Evolutionary conservation across 2,888 invertebrate species (phyloP), one percentile per base, ranked within the genome.

Genomic region (Lepetodrilus schrolli): DNA sequence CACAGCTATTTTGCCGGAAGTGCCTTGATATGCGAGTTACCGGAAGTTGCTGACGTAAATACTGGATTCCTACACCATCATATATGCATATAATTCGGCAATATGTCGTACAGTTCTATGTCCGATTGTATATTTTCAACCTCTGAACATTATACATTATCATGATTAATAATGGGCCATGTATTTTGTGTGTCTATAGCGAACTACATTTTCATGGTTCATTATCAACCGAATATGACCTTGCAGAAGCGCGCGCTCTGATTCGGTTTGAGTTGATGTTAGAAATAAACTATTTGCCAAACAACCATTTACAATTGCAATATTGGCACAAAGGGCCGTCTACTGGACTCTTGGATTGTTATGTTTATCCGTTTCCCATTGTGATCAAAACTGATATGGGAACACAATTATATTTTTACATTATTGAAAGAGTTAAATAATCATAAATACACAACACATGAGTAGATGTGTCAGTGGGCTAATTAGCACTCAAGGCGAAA

Each of bases 31-130:
- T 70, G 73, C 78, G 74, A 68, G 70, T 68, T 66, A 73, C 74
- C 74, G 76, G 74, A 77, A 77, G 75, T 69, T 69, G 72, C 72
- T 78, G 75, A 78, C 58, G 70, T 47, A 74, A 68, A 68, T 51
- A 73, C 20, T 34, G 34, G 10, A 75, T 38, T 66, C 37, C 38
- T 66, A 58, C 76, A 43, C 4, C 10, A 7, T 4, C 17, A 17
- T 43, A 13, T 5, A 0, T 43, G 17, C 17, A 17, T 43, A 1
- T 8, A 1, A 43, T 1, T 43, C 43, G n/a, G 43, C 1, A 17
- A 43, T n/a, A 13, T 5, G 43, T 5, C 13, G 2, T 4, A 17
- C n/a, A 43, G 4, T 17, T 7, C 3, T 2, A 4, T 4, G 1
- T 17, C 43, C 43, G 4, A 4, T 7, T 17, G 4, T 43, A 10